Evolutionary conservation across 2,888 invertebrate species (phyloP), one percentile per base, ranked within the genome.

Genomic region (Myopa tessellatipennis): DNA sequence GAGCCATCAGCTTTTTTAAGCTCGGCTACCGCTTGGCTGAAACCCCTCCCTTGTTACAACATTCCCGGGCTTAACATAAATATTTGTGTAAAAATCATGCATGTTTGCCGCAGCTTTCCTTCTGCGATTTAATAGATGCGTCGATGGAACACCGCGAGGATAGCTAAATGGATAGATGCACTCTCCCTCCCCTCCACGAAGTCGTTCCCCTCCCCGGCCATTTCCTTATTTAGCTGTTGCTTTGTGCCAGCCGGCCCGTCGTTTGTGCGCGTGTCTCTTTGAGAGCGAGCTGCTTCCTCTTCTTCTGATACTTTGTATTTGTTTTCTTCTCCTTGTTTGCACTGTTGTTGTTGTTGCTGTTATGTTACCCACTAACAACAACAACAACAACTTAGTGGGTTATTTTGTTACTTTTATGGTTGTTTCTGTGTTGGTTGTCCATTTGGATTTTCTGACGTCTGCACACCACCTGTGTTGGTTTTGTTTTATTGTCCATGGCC

Each of bases 401-500:
- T 40, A 45, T 18, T 74, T 65, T 67, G 70, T 50, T 55, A 14
- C 61, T 68, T 3, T 52, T 67, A 18, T 38, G 55, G 68, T 55
- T 72, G 65, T 50, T 55, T 26, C 38, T n/a, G 26, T 67, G 36
- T 14, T 18, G 36, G 34, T 68, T 77, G 61, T 61, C 74, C 73
- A 69, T 63, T 77, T 77, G 69, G 73, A 61, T 60, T 52, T 61
- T 74, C 74, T 60, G 36, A 40, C 58, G 63, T 77, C 72, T 71
- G 73, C 71, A 72, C 52, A 71, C 58, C 36, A 14, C 65, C 12
- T 7, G 36, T 10, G 36, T 65, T 14, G 26, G 34, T 8, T 63
- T 74, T 70, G 38, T 36, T 40, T 60, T 26, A n/a, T n/a, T 73
- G 67, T 52, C 68, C 84, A 83, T 86, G 86, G 85, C 86, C 86